Evolutionary conservation across 2,888 invertebrate genomes (phyloP).

Genomic region (Himalopsyche japonica): DNA sequence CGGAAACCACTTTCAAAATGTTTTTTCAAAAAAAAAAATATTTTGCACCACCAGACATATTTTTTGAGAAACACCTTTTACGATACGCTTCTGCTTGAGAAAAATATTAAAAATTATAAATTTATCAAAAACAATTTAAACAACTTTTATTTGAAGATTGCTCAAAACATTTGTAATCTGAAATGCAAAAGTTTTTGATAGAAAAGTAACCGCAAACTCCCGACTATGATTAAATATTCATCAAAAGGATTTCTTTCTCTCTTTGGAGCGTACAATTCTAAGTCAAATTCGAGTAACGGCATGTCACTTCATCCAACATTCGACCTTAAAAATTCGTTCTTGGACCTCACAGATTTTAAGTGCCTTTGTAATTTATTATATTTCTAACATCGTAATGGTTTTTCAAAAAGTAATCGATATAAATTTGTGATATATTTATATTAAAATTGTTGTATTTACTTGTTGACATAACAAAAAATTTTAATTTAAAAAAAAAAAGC

Average conservation of each 20-base stretch:
- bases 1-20: too few relatives aligned
- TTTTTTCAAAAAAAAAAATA: too few relatives aligned
- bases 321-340: background rate
- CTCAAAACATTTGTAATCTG: slow-evolving; percentile 43
- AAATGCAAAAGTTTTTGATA: slow-evolving; percentile 46
- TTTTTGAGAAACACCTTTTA: background rate
- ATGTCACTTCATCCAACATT: background rate
- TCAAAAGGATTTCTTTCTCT: slow-evolving; percentile 49
- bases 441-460: too few relatives aligned
- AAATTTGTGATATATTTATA: too few relatives aligned
- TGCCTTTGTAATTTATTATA: background rate
- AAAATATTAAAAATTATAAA: background rate
- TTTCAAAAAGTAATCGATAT: too few relatives aligned
- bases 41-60: background rate
- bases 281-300: background rate
- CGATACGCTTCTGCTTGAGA: background rate
- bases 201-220: slow-evolving; percentile 38
- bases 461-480: too few relatives aligned
- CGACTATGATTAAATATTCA: slow-evolving; percentile 59
- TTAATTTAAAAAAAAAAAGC: too few relatives aligned
- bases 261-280: background rate
- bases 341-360: background rate
- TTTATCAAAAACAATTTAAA: background rate
- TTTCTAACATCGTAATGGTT: background rate
- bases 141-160: background rate